Conservation (phyloP, 2,888 invertebrate species). For the Sylvicola cinctus region DNA sequence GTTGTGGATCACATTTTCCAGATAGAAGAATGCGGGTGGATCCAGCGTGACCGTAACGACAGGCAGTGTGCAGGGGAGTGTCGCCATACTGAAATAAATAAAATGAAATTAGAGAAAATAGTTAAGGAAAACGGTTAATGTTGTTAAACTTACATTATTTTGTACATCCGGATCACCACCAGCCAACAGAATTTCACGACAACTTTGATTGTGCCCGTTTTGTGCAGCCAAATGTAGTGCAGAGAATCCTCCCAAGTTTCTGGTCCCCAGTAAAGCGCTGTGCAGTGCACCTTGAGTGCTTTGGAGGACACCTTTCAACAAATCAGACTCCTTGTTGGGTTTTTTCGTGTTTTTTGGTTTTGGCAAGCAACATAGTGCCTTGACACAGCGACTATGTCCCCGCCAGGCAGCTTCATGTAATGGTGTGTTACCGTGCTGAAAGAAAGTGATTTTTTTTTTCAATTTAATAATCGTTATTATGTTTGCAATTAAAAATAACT, state of each 20-base stretch:
- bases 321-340: slow-evolving; percentile 8
- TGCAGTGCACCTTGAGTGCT: slow-evolving; percentile 30
- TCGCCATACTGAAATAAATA: slow-evolving; percentile 68
- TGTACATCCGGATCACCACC: slow-evolving; percentile 74
- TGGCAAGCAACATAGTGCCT: slow-evolving; percentile 32
- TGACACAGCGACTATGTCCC: slow-evolving; percentile 71
- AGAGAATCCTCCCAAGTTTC: slow-evolving; percentile 75
- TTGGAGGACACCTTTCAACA: slow-evolving; percentile 14
- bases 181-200: slow-evolving; percentile 67
- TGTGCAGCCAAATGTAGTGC: slow-evolving; percentile 90
- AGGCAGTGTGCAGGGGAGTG: slow-evolving; percentile 83
- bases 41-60: slow-evolving; percentile 90
- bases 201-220: slow-evolving; percentile 91
- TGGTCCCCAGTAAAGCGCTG: slow-evolving; percentile 37
- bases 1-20: slow-evolving; percentile 65
- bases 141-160: slow-evolving; percentile 46
- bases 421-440: slow-evolving; percentile 81
- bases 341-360: slow-evolving; percentile 7
- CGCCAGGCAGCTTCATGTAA: slow-evolving; percentile 91
- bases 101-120: too few species aligned
- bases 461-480: not conserved
- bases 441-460: slow-evolving; percentile 7
- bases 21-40: slow-evolving; percentile 86
- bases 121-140: not conserved
- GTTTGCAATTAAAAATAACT: not conserved